A percentile compares a stretch with the other conserved stretches of the same genome.
These are phyloP conservation scores for Apis laboriosa DNA, from an alignment of 1,140 invertebrate species.

Conservation along the genomic window DNA sequence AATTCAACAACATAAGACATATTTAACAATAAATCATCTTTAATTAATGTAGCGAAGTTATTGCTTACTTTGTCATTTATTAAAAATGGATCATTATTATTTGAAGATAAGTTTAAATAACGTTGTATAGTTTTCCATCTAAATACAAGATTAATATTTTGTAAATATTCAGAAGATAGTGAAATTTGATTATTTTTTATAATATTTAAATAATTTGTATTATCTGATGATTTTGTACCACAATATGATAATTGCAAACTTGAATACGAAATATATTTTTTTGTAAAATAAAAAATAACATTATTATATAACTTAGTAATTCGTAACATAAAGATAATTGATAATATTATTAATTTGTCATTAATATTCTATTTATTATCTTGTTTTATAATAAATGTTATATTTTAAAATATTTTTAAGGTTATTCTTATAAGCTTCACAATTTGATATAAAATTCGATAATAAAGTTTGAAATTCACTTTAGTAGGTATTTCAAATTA, in stretches of 20 bases:
- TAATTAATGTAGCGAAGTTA: conserved; percentile 57
- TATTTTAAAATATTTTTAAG: background rate
- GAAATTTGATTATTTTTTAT: background rate
- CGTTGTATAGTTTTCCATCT: background rate
- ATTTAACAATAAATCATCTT: conserved; percentile 56
- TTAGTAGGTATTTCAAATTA: background rate
- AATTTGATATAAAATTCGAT: background rate
- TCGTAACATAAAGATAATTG: background rate
- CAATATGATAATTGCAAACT: background rate
- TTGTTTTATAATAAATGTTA: background rate
- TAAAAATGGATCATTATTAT: conserved; percentile 34
- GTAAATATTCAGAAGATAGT: background rate
- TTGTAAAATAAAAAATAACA: background rate
- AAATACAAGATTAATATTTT: background rate
- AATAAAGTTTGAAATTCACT: background rate
- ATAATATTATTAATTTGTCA: background rate
- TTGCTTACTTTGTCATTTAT: conserved; percentile 43
- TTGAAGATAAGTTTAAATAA: background rate
- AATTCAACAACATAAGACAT: conserved; percentile 60
- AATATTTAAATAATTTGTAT: background rate
- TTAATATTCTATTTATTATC: conserved; percentile 8
- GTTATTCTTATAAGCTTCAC: background rate
- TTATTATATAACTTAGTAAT: background rate
- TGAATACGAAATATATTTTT: background rate
- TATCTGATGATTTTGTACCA: too few species aligned